Percentiles rank a stretch among this genome's conserved stretches.
Evolutionary conservation across 2,888 invertebrate species (phyloP).

Genomic region (Lysandra bellargus): DNA sequence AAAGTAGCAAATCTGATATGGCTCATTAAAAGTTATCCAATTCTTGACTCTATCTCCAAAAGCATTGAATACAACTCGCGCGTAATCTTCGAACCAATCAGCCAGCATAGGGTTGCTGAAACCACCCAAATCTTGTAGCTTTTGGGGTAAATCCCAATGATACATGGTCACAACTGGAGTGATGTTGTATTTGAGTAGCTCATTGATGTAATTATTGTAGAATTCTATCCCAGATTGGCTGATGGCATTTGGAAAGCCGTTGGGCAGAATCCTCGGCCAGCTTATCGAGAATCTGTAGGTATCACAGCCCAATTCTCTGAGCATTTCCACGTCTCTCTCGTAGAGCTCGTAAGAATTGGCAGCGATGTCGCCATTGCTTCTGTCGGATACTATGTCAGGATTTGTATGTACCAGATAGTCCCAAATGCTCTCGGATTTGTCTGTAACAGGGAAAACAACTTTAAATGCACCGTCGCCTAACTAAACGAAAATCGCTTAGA

Average conservation of each 20-base stretch:
- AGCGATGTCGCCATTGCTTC: constrained; percentile 82
- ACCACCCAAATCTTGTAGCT: constrained; percentile 60
- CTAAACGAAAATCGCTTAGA: not conserved
- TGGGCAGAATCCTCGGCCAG: constrained; percentile 75
- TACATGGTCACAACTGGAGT: constrained; percentile 61
- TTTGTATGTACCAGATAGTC: constrained; percentile 67
- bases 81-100: constrained; percentile 74
- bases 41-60: constrained; percentile 74
- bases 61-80: constrained; percentile 61
- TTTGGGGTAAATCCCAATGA: constrained; percentile 64
- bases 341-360: constrained; percentile 84
- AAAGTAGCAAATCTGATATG: constrained; percentile 61
- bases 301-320: constrained; percentile 71
- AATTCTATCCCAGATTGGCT: constrained; percentile 70
- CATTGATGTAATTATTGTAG: constrained; percentile 80
- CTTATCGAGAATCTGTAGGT: constrained; percentile 81
- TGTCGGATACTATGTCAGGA: constrained; percentile 51
- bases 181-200: constrained; percentile 59
- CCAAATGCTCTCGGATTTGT: constrained; percentile 83
- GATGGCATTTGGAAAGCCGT: constrained; percentile 57
- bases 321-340: constrained; percentile 74
- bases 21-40: constrained; percentile 84
- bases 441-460: constrained; percentile 53
- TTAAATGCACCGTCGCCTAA: no score
- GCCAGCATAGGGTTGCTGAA: constrained; percentile 56